These are phyloP conservation scores for Crossocerus cetratus DNA, from an alignment of 2,888 invertebrate species.

Conservation along the genomic window DNA sequence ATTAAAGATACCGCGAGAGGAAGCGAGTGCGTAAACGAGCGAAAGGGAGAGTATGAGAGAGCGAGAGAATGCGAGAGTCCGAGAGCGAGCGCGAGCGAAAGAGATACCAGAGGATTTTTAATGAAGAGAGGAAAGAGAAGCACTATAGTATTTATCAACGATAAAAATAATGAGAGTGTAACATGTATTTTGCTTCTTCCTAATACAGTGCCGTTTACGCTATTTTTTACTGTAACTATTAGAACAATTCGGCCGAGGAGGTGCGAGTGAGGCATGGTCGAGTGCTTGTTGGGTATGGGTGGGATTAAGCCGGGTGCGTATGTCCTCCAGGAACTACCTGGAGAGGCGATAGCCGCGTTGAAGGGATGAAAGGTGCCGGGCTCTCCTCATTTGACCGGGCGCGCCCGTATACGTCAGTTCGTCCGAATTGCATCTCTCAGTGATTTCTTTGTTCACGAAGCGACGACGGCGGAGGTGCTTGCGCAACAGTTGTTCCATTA, in stretches of 20 bases:
- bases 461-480: no score
- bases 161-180: constrained; percentile 74
- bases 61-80: constrained; percentile 8
- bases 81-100: constrained; percentile 12
- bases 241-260: constrained; percentile 46
- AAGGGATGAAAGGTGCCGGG: neutral
- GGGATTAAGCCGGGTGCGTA: neutral
- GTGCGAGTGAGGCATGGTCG: constrained; percentile 28
- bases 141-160: constrained; percentile 74
- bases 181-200: constrained; percentile 77
- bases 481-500: no score
- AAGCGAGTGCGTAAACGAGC: constrained; percentile 1
- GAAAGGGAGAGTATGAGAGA: neutral
- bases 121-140: constrained; percentile 34
- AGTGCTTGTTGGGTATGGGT: constrained; percentile 17
- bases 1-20: neutral
- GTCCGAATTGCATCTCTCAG: no score
- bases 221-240: constrained; percentile 76
- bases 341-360: neutral
- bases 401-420: no score
- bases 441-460: no score
- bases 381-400: neutral
- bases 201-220: constrained; percentile 77
- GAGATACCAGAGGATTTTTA: constrained; percentile 59
- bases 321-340: no score